phyloP scores from a whole-genome alignment of 1,140 invertebrate genomes.

The Globodera rostochiensis region DNA sequence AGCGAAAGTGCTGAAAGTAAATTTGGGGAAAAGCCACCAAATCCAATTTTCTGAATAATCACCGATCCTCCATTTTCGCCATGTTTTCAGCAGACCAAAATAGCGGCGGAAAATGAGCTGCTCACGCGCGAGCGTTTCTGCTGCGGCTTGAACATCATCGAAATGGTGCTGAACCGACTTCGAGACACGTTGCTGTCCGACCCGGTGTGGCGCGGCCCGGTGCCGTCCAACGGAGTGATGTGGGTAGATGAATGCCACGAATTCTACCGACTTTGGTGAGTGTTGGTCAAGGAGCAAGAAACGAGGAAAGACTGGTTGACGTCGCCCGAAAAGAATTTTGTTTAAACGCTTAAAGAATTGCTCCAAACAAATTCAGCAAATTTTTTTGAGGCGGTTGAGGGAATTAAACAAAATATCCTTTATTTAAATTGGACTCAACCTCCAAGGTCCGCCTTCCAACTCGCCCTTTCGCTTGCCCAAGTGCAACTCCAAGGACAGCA shows the following conservation, averaged over 20 bases:
- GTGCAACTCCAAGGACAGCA: conserved; percentile 23
- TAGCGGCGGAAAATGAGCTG: conserved; percentile 89
- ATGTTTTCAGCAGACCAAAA: conserved; percentile 79
- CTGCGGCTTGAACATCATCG: conserved; percentile 97
- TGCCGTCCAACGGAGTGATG: conserved; percentile 85
- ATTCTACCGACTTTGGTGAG: conserved; percentile 88
- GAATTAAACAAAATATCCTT: background rate
- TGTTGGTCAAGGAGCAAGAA: background rate
- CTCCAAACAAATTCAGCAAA: too few species aligned
- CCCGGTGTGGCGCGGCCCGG: conserved; percentile 79
- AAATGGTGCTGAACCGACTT: conserved; percentile 71
- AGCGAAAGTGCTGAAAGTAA: too few species aligned
- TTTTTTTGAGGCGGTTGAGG: too few species aligned
- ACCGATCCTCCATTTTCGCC: background rate
- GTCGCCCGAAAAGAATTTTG: too few species aligned
- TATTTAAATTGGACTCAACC: background rate
- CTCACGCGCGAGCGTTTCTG: conserved; percentile 93
- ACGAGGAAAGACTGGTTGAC: too few species aligned
- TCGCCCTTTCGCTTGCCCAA: conserved; percentile 90
- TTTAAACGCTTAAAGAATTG: too few species aligned
- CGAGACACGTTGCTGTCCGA: conserved; percentile 76
- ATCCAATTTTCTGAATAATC: background rate
- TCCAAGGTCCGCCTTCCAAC: conserved; percentile 84
- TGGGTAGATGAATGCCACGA: conserved; percentile 95
- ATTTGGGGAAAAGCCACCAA: too few species aligned